Percentiles rank a stretch among this genome's conserved stretches.
Evolutionary conservation across 2,888 invertebrate genomes (phyloP).

Genomic region (Venustoraphidia nigricollis): DNA sequence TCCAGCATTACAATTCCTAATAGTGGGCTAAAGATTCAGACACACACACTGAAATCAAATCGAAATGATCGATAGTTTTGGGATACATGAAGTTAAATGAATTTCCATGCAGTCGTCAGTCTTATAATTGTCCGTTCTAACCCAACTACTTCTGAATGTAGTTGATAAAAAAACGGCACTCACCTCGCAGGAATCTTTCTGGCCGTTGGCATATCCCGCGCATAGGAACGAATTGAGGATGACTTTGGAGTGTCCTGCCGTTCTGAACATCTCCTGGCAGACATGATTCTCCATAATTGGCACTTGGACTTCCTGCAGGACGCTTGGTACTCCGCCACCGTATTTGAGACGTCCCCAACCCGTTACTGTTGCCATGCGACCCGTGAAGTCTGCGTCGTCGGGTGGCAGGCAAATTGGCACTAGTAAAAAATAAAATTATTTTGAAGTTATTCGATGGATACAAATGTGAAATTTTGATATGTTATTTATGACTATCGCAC

Average conservation of each 20-base stretch:
- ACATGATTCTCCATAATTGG: slow-evolving; percentile 83
- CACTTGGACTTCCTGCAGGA: slow-evolving; percentile 81
- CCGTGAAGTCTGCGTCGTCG: slow-evolving; percentile 65
- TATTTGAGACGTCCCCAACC: slow-evolving; percentile 89
- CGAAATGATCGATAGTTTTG: too few species aligned
- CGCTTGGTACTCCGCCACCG: slow-evolving; percentile 78
- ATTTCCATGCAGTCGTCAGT: too few species aligned
- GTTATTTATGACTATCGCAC: too few species aligned
- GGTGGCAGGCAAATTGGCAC: slow-evolving; percentile 86
- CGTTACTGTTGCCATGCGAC: slow-evolving; percentile 75
- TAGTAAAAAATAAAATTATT: slow-evolving; percentile 21
- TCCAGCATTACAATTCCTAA: too few species aligned
- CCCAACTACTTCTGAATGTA: too few species aligned
- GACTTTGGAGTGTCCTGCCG: slow-evolving; percentile 75
- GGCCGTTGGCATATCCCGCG: slow-evolving; percentile 83
- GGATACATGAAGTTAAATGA: too few species aligned
- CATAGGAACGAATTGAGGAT: slow-evolving; percentile 80
- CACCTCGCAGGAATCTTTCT: slow-evolving; percentile 87
- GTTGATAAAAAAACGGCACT: slow-evolving; percentile 15
- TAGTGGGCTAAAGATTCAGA: too few species aligned
- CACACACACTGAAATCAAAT: too few species aligned
- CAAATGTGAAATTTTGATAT: too few species aligned
- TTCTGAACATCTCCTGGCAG: slow-evolving; percentile 88
- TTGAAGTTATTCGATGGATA: background rate
- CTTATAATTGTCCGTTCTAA: too few species aligned